A percentile compares a stretch with the other conserved stretches of the same genome.
Conservation (phyloP, 2,888 invertebrate genomes). For the Mystacides longicornis region DNA sequence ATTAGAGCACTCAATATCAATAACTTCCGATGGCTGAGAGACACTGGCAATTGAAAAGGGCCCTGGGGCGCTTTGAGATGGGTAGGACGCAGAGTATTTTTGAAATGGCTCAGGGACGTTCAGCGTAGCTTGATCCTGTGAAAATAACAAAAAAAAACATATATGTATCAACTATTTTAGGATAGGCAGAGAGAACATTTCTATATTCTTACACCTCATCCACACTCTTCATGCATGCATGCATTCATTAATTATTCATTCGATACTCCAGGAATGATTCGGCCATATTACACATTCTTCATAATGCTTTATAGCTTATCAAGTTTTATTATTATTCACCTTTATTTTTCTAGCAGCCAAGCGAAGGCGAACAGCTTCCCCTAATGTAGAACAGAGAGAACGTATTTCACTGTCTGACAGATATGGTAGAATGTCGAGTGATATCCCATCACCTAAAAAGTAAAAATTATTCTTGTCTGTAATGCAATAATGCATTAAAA, state of each 20-base stretch:
- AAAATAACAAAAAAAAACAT: not conserved
- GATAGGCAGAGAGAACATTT: not conserved
- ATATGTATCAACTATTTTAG: not conserved
- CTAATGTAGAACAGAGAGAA: not conserved
- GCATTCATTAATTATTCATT: no score
- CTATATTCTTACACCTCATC: not conserved
- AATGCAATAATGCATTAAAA: no score
- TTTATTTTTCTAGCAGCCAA: not conserved
- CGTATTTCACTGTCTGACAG: not conserved
- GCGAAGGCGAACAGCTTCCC: not conserved
- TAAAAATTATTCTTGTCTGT: no score
- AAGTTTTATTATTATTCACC: not conserved
- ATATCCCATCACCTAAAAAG: not conserved
- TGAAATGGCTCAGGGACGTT: not conserved
- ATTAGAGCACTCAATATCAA: not conserved
- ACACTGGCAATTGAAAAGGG: not conserved
- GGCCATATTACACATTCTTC: not conserved
- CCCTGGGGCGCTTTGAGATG: not conserved
- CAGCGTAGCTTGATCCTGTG: not conserved
- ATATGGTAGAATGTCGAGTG: not conserved
- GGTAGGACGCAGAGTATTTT: not conserved
- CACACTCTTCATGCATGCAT: not conserved
- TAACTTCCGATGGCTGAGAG: not conserved
- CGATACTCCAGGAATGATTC: not conserved
- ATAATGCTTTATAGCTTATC: not conserved